Evolutionary conservation across 2,113 vertebrate genomes (phyloP), one percentile per base, ranked within the genome.

Genomic region (Platycercus adscitus): DNA sequence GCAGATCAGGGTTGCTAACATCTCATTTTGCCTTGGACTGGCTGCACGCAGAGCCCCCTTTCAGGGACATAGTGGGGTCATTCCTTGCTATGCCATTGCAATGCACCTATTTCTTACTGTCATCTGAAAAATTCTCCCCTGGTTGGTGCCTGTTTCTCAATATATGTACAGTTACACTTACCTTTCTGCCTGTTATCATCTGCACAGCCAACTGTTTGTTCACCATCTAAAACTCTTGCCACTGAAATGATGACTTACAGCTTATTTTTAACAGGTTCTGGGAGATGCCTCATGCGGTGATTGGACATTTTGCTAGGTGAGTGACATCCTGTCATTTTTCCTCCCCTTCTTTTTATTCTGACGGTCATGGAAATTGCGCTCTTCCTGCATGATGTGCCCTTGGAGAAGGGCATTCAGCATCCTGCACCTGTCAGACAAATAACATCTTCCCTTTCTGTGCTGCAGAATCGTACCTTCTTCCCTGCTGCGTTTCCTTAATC

Each of bases 181-280:
- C 19, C 41, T 52, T 50, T 8, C 64, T 47, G 47, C 69, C 80
- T 86, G 28, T 86, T 81, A 68, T 47, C 93, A 50, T 71, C 90
- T 56, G 46, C 13, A 35, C 29, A 83, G 56, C 47, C 1, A 2
- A n/a, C 55, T 52, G 37, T 85, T 77, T 20, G 15, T 92, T 93
- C 35, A 63, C 86, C 91, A 11, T 71, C 75, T 91, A 89, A 92
- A 97, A 87, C 70, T 53, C 39, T 50, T 69, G 56, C 88, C 91
- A 69, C 92, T 79, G 53, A 63, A 95, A 81, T 8, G 47, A 72
- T 24, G 55, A 70, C 90, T 95, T 88, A 35, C 73, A 96, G 96
- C 91, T 93, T 89, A 94, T 82, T 95, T 89, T 94, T 94, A 96
- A 96, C 92, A 60, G 93, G n/a, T 94, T 90, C 95, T 91, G 83